Base-by-base conservation (phyloP, 2,888 invertebrate genomes). In the Leptodirus hochenwartii region DNA sequence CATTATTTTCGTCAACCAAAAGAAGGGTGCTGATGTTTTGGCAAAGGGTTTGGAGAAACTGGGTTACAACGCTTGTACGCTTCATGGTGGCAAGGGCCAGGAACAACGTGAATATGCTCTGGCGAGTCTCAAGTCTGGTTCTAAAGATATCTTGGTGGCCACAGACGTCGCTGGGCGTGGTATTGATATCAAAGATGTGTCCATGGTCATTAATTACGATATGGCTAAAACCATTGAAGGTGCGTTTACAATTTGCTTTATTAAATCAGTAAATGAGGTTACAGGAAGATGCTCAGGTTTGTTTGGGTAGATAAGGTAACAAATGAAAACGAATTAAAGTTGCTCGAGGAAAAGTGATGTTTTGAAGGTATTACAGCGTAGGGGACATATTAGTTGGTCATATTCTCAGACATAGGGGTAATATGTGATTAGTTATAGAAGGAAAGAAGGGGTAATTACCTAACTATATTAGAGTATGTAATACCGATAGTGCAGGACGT, bases 111-210 rank as follows among this genome's bases (percentile, higher is more conserved):
- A 98, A 56, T 96, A 88, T 51, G 98, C 98, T 9, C 61, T 99
- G 50, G 87, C 91, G 4, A 82, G 90, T 54, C 75, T 99, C 37
- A 99, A 99, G 54, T 75, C 78, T 30, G 96, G 96, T 4, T 70
- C 81, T 1, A 96, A 96, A 54, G 95, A 99, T 51, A 98, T 99
- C 48, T 61, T 99, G 43, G 98, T 99, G 22, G 98, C 98, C 1
- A 99, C 98, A 1, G 96, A 99, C 56, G 98, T 99, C 1, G 98
- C 98, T 41, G 98, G 98, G 42, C 81, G 98, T 69, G 98, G 98
- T 85, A 98, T 99, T 42, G 98, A 99, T 51, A 96, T 99, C 51
- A 96, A 98, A 53, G 96, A 99, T 54, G 98, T 99, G 3, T 91
- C 95, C 5, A 68, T 98, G 59, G 98, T 99, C 37, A 88, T 99